Evolutionary conservation across 2,888 invertebrate genomes (phyloP), one percentile per base, ranked within the genome.

Genomic region (Pollenia labialis): DNA sequence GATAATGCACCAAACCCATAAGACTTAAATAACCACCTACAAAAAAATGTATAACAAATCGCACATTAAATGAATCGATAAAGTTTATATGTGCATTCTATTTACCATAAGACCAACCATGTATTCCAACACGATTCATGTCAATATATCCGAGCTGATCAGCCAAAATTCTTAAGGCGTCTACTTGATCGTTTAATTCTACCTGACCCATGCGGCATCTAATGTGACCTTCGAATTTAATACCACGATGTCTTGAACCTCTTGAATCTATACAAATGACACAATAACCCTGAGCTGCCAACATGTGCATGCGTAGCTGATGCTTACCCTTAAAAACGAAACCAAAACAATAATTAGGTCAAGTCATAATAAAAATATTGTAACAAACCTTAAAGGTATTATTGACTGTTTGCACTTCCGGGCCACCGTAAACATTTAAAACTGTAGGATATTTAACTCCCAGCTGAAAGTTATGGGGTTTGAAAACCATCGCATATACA

Each of bases 21-120:
- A 99, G 95, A 85, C 99, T 98, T 52, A 99, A 95, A 94, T 99
- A 99, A 44, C 99, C 99, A 58, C 96, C 96, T 96, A 90, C 0
- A 88, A 44, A 83, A 46, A 0, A 32, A 32, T 6, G 6, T 32
- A 32, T 32, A 32, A 32, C 32, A 32, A 32, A 32, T 4, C 32
- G 6, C 32, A 32, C 32, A 32, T 32, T 32, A 32, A 4, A 32
- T 32, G 4, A 6, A 32, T 32, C 32, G 32, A 32, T 32, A 32
- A 32, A 4, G 32, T 32, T 32, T 32, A 32, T 6, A 32, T 10
- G 2, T 52, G 14, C 1, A 14, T 14, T 40, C 1, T 18, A 81
- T 89, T 92, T 88, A 94, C 99, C 99, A 92, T 99, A 99, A 60
- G 99, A 99, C 99, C 99, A 99, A 0, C 99, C 99, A 92, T 98